Conservation (phyloP, 2,797 vertebrate species). For the Heliangelus exortis region DNA sequence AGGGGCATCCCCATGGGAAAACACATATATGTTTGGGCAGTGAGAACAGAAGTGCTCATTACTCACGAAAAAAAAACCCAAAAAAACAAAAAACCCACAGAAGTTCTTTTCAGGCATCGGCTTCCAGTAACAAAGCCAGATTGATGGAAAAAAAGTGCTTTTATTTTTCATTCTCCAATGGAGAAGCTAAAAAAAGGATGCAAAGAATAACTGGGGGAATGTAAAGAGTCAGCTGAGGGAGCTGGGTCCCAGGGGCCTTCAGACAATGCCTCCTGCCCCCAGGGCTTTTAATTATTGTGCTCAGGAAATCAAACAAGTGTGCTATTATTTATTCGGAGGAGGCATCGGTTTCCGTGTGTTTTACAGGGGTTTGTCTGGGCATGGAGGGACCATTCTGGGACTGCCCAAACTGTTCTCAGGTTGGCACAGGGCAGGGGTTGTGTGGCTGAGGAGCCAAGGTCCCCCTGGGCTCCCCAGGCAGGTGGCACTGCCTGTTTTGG, state of each 20-base stretch:
- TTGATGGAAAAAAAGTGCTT: conserved; percentile 63
- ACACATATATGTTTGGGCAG: conserved; percentile 52
- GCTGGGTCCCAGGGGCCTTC: conserved; percentile 40
- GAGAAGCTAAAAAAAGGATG: conserved; percentile 9
- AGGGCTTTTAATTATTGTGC: conserved; percentile 55
- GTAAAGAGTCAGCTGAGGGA: conserved; percentile 63
- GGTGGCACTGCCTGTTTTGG: neutral
- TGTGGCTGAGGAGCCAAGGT: accelerated
- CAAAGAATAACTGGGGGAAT: conserved; percentile 50
- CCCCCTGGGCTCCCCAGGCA: neutral
- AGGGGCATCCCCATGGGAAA: conserved; percentile 61
- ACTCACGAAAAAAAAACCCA: conserved; percentile 35
- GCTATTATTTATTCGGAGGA: conserved; percentile 64
- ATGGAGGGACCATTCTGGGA: neutral
- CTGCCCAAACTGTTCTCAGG: neutral
- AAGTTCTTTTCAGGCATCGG: conserved; percentile 69
- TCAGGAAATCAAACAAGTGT: conserved; percentile 67
- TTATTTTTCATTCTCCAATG: conserved; percentile 64
- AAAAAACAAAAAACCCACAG: conserved; percentile 25
- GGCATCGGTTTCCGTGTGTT: conserved; percentile 53
- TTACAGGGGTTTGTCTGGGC: conserved; percentile 9
- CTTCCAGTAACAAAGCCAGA: conserved; percentile 67
- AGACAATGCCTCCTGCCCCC: conserved; percentile 57
- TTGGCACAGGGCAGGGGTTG: neutral
- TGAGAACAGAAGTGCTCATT: conserved; percentile 49